Evolutionary conservation across 2,797 vertebrate genomes (phyloP), one percentile per base, ranked within the genome.

Genomic region (Loris lydekkerianus): DNA sequence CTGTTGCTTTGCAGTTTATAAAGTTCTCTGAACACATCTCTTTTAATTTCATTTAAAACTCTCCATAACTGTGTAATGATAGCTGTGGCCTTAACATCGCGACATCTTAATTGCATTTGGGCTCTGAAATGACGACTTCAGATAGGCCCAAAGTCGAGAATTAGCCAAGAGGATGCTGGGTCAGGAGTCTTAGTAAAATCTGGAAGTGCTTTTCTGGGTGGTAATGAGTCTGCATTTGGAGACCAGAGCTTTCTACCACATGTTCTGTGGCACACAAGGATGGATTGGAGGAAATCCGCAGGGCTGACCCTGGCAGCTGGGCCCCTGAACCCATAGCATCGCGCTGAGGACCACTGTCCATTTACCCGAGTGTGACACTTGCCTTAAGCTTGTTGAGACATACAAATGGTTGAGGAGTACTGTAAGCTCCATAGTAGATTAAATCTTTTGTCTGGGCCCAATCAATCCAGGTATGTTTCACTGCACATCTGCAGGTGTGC

Each of bases 41-140:
- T 88, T 53, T 84, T 61, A 46, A 81, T 77, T 31, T 78, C 53
- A 82, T 69, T 75, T 80, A 90, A 81, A 80, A 60, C 27, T 90
- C 60, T 40, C 81, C 21, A 10, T 34, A 65, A 58, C 53, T 67
- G 11, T 29, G 34, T 75, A 67, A 46, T 29, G 5, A 43, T 18
- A 63, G 40, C 77, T 5, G 17, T 0, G 0, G 23, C n/a, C 46
- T 72, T 58, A 21, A 75, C 49, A 69, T 14, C 29, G 60, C 7
- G 63, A 58, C 56, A 70, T 73, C 49, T 86, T 92, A 46, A 53
- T 76, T 91, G 2, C 23, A 10, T 86, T 65, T 97, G 25, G 27
- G 18, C 53, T 95, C 60, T 40, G 14, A 93, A 93, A 61, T 76
- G 70, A 58, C 8, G n/a, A 27, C 37, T 85, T 76, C n/a, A 84